phyloP scores from a whole-genome alignment of 2,888 invertebrate genomes.

The Andrena flavipes region DNA sequence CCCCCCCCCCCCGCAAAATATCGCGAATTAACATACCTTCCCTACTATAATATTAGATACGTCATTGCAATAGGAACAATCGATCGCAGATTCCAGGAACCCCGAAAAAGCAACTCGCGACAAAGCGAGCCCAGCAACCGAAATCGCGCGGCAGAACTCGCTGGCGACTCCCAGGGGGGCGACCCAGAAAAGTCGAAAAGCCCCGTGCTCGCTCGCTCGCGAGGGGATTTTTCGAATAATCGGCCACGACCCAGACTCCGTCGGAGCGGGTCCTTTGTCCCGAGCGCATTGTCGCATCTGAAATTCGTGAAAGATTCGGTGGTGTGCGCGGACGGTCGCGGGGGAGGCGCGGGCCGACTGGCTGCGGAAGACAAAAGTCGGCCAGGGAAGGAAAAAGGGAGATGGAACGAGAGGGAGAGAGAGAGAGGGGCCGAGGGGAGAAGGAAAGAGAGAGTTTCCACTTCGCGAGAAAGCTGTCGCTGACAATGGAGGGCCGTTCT shows the following conservation, averaged over 20 bases:
- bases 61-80: too few relatives aligned
- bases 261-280: conserved; percentile 35
- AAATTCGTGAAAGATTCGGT: conserved; percentile 61
- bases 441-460: conserved; percentile 55
- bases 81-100: too few relatives aligned
- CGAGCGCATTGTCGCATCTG: conserved; percentile 44
- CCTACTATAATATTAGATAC: too few relatives aligned
- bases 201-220: not conserved
- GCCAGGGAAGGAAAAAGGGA: conserved; percentile 40
- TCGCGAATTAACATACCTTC: not conserved
- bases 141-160: not conserved
- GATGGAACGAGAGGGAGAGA: conserved; percentile 7
- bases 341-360: conserved; percentile 5
- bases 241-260: conserved; percentile 52
- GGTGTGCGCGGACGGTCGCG: conserved; percentile 17
- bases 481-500: conserved; percentile 65
- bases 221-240: conserved; percentile 49
- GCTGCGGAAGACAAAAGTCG: conserved; percentile 59
- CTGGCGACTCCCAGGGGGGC: not conserved
- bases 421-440: not conserved
- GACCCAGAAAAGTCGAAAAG: conserved; percentile 9
- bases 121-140: too few relatives aligned
- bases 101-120: too few relatives aligned
- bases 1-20: not conserved
- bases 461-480: conserved; percentile 69